Conservation (phyloP, 1,140 invertebrate genomes). For the Periplaneta americana region DNA sequence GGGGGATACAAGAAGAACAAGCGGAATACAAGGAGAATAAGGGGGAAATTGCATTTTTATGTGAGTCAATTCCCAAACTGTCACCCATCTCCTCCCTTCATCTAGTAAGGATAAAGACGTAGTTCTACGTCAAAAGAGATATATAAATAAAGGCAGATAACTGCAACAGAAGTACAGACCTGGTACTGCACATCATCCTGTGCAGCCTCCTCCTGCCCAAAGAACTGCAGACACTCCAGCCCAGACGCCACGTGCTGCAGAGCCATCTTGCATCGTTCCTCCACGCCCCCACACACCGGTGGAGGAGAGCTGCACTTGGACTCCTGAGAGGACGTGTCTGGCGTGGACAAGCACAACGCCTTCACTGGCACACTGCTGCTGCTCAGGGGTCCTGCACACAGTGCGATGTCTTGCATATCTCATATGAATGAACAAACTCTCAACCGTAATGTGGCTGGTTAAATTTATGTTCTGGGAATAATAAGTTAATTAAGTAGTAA, state of each 20-base stretch:
- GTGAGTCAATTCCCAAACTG: too few species aligned
- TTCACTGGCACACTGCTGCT: slow-evolving; percentile 37
- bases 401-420: not conserved
- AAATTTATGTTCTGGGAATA: too few species aligned
- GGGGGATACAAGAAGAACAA: too few species aligned
- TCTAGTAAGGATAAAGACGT: too few species aligned
- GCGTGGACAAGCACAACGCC: slow-evolving; percentile 28
- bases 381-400: slow-evolving; percentile 4
- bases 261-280: slow-evolving; percentile 59
- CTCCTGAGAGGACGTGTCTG: not conserved
- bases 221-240: slow-evolving; percentile 60
- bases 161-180: not conserved
- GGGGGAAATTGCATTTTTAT: too few species aligned
- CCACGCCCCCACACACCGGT: slow-evolving; percentile 28
- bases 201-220: slow-evolving; percentile 29
- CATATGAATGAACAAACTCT: too few species aligned
- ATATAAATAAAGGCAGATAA: too few species aligned
- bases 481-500: too few species aligned
- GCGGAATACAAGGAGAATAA: too few species aligned
- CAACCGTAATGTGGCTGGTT: too few species aligned
- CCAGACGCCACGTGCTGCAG: slow-evolving; percentile 60
- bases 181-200: not conserved
- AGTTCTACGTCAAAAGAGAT: too few species aligned
- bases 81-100: too few species aligned
- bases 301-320: not conserved